Conservation (phyloP, 2,888 invertebrate species). For the Agrochola circellaris region DNA sequence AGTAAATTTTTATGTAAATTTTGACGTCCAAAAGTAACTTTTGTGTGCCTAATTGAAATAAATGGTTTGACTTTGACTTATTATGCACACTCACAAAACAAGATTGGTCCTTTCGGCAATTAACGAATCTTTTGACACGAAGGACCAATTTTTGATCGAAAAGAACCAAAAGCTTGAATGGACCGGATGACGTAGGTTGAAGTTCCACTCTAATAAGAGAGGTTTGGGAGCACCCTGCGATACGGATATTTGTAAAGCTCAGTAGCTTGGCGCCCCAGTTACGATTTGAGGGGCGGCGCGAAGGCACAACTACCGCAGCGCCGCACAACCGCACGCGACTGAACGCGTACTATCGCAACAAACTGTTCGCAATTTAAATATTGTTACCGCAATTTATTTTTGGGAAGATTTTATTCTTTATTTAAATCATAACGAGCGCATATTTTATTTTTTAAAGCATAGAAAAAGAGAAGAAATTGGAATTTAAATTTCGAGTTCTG, state of each 20-base stretch:
- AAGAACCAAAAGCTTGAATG: slow-evolving; percentile 41
- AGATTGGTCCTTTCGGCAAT: slow-evolving; percentile 8
- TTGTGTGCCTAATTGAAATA: too few relatives aligned
- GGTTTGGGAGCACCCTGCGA: slow-evolving; percentile 59
- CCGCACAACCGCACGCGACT: slow-evolving; percentile 50
- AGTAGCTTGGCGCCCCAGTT: slow-evolving; percentile 62
- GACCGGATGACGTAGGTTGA: slow-evolving; percentile 45
- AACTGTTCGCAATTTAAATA: slow-evolving; percentile 47
- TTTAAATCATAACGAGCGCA: not conserved
- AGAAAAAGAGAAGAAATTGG: not conserved
- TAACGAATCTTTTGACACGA: not conserved
- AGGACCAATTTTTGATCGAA: slow-evolving; percentile 26
- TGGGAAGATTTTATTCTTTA: not conserved
- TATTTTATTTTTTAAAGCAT: not conserved
- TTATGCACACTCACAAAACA: not conserved
- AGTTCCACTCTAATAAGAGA: slow-evolving; percentile 44
- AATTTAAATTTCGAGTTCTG: slow-evolving; percentile 5
- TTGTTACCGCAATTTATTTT: slow-evolving; percentile 19
- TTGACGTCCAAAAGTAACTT: too few relatives aligned
- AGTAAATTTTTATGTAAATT: too few relatives aligned
- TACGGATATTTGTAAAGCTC: slow-evolving; percentile 64
- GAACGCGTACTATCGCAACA: slow-evolving; percentile 32
- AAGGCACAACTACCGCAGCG: slow-evolving; percentile 53
- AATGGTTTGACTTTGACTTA: too few relatives aligned
- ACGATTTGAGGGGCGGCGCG: slow-evolving; percentile 64